These are phyloP conservation scores for Lagodon rhomboides DNA, from an alignment of 2,797 vertebrate species.

Conservation along the genomic window DNA sequence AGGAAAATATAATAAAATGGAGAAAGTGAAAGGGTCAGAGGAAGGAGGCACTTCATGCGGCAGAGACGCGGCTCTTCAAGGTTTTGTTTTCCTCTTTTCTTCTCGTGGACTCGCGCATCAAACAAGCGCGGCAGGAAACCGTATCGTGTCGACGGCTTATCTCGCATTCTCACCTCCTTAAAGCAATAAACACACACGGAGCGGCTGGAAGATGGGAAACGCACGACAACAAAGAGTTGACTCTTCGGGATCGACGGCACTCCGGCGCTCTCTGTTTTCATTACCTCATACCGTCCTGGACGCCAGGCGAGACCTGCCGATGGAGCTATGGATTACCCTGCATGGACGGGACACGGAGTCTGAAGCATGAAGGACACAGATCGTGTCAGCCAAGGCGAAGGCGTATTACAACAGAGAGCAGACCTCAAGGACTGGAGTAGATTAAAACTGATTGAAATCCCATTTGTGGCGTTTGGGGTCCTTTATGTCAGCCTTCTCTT, in stretches of 20 bases:
- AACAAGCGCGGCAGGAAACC: conserved; percentile 25
- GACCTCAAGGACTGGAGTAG: conserved; percentile 79
- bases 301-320: conserved; percentile 40
- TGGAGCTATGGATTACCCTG: conserved; percentile 75
- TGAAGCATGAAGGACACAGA: conserved; percentile 79
- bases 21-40: conserved; percentile 23
- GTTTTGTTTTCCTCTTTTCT: conserved; percentile 39
- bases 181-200: conserved; percentile 67
- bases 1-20: background rate
- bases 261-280: conserved; percentile 50
- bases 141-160: conserved; percentile 62
- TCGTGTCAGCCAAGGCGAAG: conserved; percentile 67
- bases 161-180: conserved; percentile 64
- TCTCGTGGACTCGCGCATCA: conserved; percentile 13
- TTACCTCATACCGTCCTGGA: conserved; percentile 45
- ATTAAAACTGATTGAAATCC: conserved; percentile 86
- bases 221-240: conserved; percentile 49
- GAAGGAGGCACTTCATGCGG: conserved; percentile 18
- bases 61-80: conserved; percentile 41
- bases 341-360: conserved; percentile 58
- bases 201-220: conserved; percentile 40
- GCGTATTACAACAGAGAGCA: conserved; percentile 70
- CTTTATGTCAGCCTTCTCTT: conserved; percentile 49
- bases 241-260: conserved; percentile 45
- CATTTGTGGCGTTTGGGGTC: conserved; percentile 77